Conservation (phyloP, 2,888 invertebrate species). For the Dicyrtomina minuta region DNA sequence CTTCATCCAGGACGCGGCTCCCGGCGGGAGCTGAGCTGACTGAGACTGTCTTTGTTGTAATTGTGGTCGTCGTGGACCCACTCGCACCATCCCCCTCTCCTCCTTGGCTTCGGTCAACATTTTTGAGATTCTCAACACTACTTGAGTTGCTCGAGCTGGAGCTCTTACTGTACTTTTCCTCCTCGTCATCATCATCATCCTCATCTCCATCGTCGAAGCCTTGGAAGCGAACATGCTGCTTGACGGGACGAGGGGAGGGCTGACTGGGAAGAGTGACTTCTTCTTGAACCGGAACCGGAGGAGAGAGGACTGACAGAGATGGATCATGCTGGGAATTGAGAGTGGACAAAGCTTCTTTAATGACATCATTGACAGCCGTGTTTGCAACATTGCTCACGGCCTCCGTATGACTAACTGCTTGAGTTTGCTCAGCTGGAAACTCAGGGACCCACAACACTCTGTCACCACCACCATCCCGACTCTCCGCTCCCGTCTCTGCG, state of each 20-base stretch:
- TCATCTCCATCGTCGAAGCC: conserved; percentile 2
- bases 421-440: background rate
- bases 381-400: conserved; percentile 11
- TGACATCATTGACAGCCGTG: conserved; percentile 46
- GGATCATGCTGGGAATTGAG: conserved; percentile 41
- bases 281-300: background rate
- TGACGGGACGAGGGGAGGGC: conserved; percentile 10
- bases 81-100: background rate
- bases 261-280: background rate
- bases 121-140: conserved; percentile 1
- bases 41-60: too few relatives aligned
- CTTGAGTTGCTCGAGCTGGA: conserved; percentile 12
- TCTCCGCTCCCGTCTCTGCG: background rate
- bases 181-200: conserved; percentile 39
- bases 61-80: background rate
- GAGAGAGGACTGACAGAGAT: background rate
- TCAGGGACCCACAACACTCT: background rate
- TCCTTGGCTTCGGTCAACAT: background rate
- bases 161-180: conserved; percentile 33
- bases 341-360: conserved; percentile 47
- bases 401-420: background rate
- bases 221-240: conserved; percentile 26
- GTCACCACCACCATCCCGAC: conserved; percentile 4
- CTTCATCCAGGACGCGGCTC: too few relatives aligned
- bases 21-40: too few relatives aligned